These are phyloP conservation scores for Percina caprodes DNA, from an alignment of 2,113 vertebrate species.

Conservation along the genomic window DNA sequence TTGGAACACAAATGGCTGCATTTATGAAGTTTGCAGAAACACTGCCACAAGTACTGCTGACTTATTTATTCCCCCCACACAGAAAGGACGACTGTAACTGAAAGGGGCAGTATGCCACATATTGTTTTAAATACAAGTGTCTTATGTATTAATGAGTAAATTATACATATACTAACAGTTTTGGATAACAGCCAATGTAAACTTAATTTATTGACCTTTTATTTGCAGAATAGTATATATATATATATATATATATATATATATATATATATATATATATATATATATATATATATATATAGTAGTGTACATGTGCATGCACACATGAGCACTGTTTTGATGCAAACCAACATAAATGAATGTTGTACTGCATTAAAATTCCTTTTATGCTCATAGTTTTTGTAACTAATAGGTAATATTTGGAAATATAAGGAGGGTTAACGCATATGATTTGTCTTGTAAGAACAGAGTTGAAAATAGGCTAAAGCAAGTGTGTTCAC, in stretches of 20 bases:
- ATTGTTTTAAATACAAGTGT: background rate
- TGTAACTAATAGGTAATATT: too few species aligned
- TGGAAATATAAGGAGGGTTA: background rate
- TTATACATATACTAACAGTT: background rate
- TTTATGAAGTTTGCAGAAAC: slow-evolving; percentile 44
- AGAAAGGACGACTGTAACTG: slow-evolving; percentile 9
- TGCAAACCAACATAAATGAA: background rate
- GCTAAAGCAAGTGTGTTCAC: slow-evolving; percentile 18
- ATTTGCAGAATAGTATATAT: background rate
- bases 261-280: background rate
- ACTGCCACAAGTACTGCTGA: slow-evolving; percentile 15
- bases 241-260: background rate
- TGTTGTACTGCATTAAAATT: too few species aligned
- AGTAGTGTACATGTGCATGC: background rate
- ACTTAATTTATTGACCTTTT: background rate
- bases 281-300: background rate
- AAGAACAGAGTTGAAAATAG: slow-evolving; percentile 13
- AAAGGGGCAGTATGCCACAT: slow-evolving; percentile 13
- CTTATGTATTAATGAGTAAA: background rate
- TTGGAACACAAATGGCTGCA: slow-evolving; percentile 59
- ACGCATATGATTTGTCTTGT: background rate
- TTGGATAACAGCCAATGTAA: background rate
- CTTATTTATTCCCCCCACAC: background rate
- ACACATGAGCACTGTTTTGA: too few species aligned
- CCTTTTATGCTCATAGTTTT: background rate